Base-by-base conservation (phyloP, 1,140 invertebrate species). In the Drosophila dunni region DNA sequence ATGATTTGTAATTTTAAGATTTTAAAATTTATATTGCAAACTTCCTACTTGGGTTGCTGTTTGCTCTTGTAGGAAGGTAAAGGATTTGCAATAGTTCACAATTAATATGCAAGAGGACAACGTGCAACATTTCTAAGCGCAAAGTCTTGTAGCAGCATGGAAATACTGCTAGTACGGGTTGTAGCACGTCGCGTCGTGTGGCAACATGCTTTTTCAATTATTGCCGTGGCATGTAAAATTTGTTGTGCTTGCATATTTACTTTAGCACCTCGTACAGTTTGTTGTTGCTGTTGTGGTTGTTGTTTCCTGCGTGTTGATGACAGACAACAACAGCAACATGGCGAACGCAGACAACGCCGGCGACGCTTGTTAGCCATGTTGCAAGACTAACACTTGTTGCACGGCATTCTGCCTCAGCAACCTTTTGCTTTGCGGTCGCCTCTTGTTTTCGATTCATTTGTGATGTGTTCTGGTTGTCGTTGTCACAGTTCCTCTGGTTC, bases 191-290 rank as follows among this genome's bases (percentile, higher is more conserved):
- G 73, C 79, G 60, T 66, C 45, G 36, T 80, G 78, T 80, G 78
- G 80, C 80, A 83, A 83, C 81, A 84, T 80, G 81, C 76, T 74
- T 84, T 84, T 84, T 84, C 81, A 84, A 84, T 84, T 84, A 84
- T 84, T 65, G 81, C 77, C 61, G 65, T 69, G 40, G 68, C 81
- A 71, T 84, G 81, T 84, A 71, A 80, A 84, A 84, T 80, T 80
- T 84, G 73, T 77, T 73, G 74, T 46, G 69, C 74, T 80, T 67
- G 81, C 73, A 84, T 84, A 84, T 84, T 84, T 84, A 64, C 73
- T 70, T 78, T 80, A 78, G 84, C 81, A 84, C 81, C 78, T 80
- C 74, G 64, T 73, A 65, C 45, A 48, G 50, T 48, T 70, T 24
- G 56, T 68, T 33, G 34, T 44, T 60, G 20, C 42, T 64, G 61